Evolutionary conservation across 2,113 vertebrate genomes (phyloP).

Genomic region (Corvus hawaiiensis): DNA sequence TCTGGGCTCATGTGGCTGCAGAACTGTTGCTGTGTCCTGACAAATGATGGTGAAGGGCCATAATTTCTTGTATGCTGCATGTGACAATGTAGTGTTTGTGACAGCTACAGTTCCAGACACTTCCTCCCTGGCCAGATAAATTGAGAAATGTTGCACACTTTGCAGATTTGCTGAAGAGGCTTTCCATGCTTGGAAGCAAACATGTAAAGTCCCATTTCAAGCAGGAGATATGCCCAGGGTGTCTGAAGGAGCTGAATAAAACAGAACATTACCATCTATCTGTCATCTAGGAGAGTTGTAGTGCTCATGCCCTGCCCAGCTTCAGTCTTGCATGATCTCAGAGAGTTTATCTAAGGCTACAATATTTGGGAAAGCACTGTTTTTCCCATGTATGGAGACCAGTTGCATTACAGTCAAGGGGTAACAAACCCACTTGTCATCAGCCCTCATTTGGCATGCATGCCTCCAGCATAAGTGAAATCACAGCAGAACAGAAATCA

Average conservation of each 20-base stretch:
- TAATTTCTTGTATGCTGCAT: not conserved
- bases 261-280: not conserved
- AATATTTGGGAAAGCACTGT: not conserved
- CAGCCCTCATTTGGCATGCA: not conserved
- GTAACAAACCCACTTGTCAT: not conserved
- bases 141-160: not conserved
- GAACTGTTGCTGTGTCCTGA: not conserved
- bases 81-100: fast-evolving
- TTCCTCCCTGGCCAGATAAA: not conserved
- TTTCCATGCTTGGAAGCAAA: not conserved
- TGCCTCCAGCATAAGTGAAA: not conserved
- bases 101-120: not conserved
- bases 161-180: not conserved
- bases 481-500: not conserved
- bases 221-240: not conserved
- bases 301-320: not conserved
- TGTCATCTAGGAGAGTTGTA: not conserved
- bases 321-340: not conserved
- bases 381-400: not conserved
- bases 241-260: not conserved
- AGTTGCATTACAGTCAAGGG: not conserved
- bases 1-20: not conserved
- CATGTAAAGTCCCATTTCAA: not conserved
- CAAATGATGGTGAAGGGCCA: not conserved
- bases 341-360: not conserved